Percentiles rank a stretch among this genome's conserved stretches.
Evolutionary conservation across 2,797 vertebrate species (phyloP).

Genomic region (Lacerta agilis): DNA sequence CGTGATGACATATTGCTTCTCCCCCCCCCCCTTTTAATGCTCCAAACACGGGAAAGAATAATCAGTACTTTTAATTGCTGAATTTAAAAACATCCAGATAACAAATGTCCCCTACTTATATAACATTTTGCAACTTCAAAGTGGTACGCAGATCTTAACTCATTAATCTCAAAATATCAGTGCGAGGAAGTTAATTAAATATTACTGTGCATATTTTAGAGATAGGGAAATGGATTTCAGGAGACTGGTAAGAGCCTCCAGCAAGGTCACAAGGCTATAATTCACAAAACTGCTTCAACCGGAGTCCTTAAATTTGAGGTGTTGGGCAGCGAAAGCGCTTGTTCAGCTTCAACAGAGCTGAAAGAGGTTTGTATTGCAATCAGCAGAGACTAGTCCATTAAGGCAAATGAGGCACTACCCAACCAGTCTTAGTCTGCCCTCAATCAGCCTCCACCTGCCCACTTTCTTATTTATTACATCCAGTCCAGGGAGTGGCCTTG

Average conservation of each 20-base stretch:
- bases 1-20: neutral
- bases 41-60: neutral
- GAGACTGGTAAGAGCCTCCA: neutral
- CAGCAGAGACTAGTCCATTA: neutral
- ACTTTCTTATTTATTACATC: too few relatives aligned
- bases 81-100: conserved; percentile 17
- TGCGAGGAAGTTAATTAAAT: conserved; percentile 17
- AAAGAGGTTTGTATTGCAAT: neutral
- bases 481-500: too few relatives aligned
- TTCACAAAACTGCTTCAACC: neutral
- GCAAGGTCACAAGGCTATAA: conserved; percentile 3
- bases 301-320: neutral
- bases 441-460: too few relatives aligned
- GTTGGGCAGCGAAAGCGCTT: neutral
- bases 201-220: neutral
- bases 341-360: neutral
- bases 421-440: too few relatives aligned
- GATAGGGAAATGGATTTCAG: neutral
- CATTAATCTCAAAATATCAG: conserved; percentile 10
- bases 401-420: too few relatives aligned
- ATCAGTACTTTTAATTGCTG: conserved; percentile 19
- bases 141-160: neutral
- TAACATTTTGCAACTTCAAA: conserved; percentile 7
- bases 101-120: neutral
- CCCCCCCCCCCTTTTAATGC: neutral